Conservation (phyloP, 2,797 vertebrate genomes). For the Rhinoraja longicauda region DNA sequence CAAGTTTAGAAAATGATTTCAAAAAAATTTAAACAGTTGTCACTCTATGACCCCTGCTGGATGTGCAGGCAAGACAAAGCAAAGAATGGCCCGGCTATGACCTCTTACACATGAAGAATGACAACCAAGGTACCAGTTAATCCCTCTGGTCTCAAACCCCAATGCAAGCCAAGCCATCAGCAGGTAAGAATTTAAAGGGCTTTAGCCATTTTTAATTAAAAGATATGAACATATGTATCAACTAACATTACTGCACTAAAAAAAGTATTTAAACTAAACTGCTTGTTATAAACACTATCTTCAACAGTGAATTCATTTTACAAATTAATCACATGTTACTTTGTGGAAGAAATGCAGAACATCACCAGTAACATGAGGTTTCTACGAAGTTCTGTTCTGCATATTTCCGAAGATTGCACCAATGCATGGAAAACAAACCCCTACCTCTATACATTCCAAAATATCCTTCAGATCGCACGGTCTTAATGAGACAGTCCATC, state of each 20-base stretch:
- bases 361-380: neutral
- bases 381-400: neutral
- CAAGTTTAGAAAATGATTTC: neutral
- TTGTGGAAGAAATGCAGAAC: neutral
- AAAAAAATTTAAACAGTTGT: neutral
- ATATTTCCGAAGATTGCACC: neutral
- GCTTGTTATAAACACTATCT: neutral
- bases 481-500: conserved; percentile 78
- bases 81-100: neutral
- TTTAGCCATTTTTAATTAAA: neutral
- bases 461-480: conserved; percentile 71
- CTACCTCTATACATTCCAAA: conserved; percentile 87
- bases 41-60: neutral
- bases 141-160: neutral
- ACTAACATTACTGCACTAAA: conserved; percentile 1
- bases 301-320: no score
- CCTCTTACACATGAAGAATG: neutral
- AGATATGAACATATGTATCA: neutral
- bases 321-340: neutral
- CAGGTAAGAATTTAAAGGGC: neutral
- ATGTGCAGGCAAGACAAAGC: neutral
- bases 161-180: neutral
- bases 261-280: neutral
- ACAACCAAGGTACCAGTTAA: neutral
- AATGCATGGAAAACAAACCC: conserved; percentile 40